phyloP scores from a whole-genome alignment of 2,113 vertebrate genomes.

The Himantopus leucocephalus region DNA sequence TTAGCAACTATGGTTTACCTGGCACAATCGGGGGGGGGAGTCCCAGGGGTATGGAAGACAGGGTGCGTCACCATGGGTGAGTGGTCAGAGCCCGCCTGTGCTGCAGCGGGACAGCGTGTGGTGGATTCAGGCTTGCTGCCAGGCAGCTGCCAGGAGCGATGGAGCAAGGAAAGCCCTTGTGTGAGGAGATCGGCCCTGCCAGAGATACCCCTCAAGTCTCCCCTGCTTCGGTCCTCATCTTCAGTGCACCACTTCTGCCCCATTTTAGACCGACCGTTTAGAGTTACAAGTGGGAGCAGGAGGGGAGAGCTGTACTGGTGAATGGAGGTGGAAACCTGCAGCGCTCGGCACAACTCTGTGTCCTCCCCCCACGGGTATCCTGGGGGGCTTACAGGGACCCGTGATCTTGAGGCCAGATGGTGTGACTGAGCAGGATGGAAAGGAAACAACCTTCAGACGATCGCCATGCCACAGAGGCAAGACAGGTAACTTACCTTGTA shows the following conservation, averaged over 20 bases:
- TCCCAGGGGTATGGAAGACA: not conserved
- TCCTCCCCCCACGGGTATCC: not conserved
- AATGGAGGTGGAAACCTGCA: not conserved
- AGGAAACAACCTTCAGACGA: not conserved
- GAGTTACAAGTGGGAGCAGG: not conserved
- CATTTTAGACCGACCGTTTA: not conserved
- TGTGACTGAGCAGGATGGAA: not conserved
- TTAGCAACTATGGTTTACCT: not conserved
- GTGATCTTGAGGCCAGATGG: not conserved
- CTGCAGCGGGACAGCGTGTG: accelerated
- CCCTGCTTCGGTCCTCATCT: not conserved
- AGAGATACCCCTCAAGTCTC: not conserved
- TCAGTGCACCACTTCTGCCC: not conserved
- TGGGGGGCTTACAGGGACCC: not conserved
- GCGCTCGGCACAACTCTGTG: not conserved
- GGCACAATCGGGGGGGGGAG: not conserved
- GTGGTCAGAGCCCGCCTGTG: not conserved
- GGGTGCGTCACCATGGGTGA: not conserved
- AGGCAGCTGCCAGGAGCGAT: not conserved
- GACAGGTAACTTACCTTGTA: not conserved
- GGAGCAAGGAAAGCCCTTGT: accelerated
- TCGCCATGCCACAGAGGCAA: not conserved
- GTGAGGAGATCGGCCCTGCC: accelerated
- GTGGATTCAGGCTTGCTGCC: not conserved
- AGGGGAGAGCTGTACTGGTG: not conserved